A percentile compares a stretch with the other conserved stretches of the same genome.
phyloP scores from a whole-genome alignment of 1,140 invertebrate genomes.

The Drosophila erecta region DNA sequence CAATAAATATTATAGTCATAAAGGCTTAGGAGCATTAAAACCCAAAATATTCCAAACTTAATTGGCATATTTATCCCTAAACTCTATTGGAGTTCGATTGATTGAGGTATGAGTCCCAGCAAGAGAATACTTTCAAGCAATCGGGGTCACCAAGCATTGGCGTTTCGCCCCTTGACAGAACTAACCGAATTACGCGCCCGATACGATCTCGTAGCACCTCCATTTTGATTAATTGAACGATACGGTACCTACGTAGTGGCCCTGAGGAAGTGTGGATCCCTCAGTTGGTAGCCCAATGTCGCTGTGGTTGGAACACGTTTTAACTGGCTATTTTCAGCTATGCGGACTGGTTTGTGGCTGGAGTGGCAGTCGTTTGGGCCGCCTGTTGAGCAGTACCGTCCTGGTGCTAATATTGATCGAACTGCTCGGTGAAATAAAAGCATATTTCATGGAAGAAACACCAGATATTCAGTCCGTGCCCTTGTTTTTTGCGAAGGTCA shows the following conservation, averaged over 20 bases:
- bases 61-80: too few species aligned
- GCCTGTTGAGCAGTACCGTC: conserved; percentile 27
- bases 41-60: too few species aligned
- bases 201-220: neutral
- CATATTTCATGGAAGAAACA: neutral
- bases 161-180: neutral
- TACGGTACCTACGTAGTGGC: neutral
- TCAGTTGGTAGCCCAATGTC: conserved; percentile 47
- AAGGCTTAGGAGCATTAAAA: too few species aligned
- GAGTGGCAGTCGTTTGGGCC: conserved; percentile 8
- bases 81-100: too few species aligned
- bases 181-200: neutral
- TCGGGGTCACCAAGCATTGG: neutral
- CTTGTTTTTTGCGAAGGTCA: conserved; percentile 14
- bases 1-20: too few species aligned
- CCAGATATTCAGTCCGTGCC: neutral
- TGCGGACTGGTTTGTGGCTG: conserved; percentile 49
- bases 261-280: too few species aligned
- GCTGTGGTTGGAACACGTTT: conserved; percentile 28
- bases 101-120: neutral
- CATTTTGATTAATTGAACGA: conserved; percentile 58
- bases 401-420: conserved; percentile 34
- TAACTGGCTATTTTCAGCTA: conserved; percentile 47
- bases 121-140: neutral
- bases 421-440: conserved; percentile 7